phyloP scores from a whole-genome alignment of 2,888 invertebrate genomes.

The Paralinhomoeus sp. region DNA sequence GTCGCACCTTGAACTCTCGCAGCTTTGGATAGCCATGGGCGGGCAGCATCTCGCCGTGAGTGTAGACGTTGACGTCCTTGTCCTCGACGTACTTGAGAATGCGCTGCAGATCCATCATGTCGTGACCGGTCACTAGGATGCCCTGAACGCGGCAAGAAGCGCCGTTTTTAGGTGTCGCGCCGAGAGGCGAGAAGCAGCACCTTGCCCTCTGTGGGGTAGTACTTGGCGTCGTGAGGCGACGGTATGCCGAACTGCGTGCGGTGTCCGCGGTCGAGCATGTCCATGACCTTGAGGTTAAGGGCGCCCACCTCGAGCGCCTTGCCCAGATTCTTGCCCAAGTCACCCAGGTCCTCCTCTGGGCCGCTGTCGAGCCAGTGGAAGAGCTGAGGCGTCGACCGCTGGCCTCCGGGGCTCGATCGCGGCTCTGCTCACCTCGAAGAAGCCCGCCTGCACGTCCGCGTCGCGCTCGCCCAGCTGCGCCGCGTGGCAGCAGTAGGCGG shows the following conservation, averaged over 20 bases:
- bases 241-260: slow-evolving; percentile 12
- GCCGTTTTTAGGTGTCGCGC: too few relatives aligned
- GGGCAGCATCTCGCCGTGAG: slow-evolving; percentile 18
- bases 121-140: slow-evolving; percentile 16
- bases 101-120: slow-evolving; percentile 12
- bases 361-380: slow-evolving; percentile 5
- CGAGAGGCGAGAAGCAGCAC: too few relatives aligned
- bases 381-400: background rate
- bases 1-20: slow-evolving; percentile 10
- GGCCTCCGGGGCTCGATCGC: background rate
- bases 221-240: slow-evolving; percentile 8
- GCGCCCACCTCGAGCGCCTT: slow-evolving; percentile 15
- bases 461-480: slow-evolving; percentile 8
- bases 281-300: slow-evolving; percentile 14
- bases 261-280: slow-evolving; percentile 14
- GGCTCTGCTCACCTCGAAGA: background rate
- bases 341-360: slow-evolving; percentile 6
- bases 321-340: slow-evolving; percentile 11
- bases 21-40: slow-evolving; percentile 16
- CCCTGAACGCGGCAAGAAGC: slow-evolving; percentile 10
- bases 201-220: too few relatives aligned
- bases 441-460: background rate
- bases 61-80: slow-evolving; percentile 14
- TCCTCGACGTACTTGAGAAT: slow-evolving; percentile 11
- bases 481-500: slow-evolving; percentile 14